Evolutionary conservation across 2,797 vertebrate species (phyloP).

Genomic region (Pampus argenteus): DNA sequence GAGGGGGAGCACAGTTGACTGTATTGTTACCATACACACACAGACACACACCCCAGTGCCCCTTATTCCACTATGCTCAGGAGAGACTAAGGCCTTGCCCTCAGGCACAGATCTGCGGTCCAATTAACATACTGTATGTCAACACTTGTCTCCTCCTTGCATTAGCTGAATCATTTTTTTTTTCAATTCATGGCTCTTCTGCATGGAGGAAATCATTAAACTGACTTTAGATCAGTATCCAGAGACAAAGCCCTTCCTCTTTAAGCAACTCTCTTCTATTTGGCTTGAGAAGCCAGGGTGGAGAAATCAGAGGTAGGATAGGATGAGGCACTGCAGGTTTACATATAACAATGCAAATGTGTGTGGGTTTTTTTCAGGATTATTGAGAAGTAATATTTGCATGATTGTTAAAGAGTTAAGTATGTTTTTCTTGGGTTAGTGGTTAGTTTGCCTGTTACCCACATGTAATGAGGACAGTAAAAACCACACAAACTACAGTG

Average conservation of each 20-base stretch:
- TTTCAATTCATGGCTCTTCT: slow-evolving; percentile 44
- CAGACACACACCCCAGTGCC: slow-evolving; percentile 49
- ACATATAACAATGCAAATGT: slow-evolving; percentile 46
- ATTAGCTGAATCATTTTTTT: slow-evolving; percentile 61
- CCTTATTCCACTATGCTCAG: slow-evolving; percentile 71
- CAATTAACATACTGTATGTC: slow-evolving; percentile 67
- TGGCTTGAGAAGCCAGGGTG: slow-evolving; percentile 9
- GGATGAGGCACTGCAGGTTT: slow-evolving; percentile 25
- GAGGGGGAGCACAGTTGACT: slow-evolving; percentile 31
- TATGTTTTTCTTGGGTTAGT: slow-evolving; percentile 39
- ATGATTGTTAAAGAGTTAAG: slow-evolving; percentile 33
- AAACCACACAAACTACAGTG: not conserved
- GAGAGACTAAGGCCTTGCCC: slow-evolving; percentile 64
- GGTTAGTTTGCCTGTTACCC: slow-evolving; percentile 42
- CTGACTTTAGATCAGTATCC: slow-evolving; percentile 62
- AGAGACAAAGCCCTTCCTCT: slow-evolving; percentile 28
- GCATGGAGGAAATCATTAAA: slow-evolving; percentile 58
- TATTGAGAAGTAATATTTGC: slow-evolving; percentile 37
- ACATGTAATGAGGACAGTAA: slow-evolving; percentile 20
- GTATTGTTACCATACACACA: slow-evolving; percentile 39
- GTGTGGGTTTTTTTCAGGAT: slow-evolving; percentile 26
- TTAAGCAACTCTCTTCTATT: slow-evolving; percentile 15
- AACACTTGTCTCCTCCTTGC: slow-evolving; percentile 49
- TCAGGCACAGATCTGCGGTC: slow-evolving; percentile 59
- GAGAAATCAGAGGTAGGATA: slow-evolving; percentile 24